A percentile compares a stretch with the other conserved stretches of the same genome.
Conservation (phyloP, 2,888 invertebrate genomes). For the Parnassius orleans region DNA sequence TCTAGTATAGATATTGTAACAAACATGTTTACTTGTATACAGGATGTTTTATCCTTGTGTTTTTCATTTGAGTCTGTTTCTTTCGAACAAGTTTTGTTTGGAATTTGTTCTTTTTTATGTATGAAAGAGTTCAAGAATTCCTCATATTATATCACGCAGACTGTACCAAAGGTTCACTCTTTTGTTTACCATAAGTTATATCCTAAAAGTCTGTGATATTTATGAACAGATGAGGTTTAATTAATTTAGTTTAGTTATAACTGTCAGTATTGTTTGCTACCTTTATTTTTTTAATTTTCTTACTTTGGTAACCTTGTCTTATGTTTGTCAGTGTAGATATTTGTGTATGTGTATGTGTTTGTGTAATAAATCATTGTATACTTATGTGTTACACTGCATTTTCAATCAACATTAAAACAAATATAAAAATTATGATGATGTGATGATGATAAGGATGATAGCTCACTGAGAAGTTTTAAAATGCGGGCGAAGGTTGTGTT, state of each 20-base stretch:
- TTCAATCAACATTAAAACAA: no score
- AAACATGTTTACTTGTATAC: conserved; percentile 8
- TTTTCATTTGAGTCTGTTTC: conserved; percentile 22
- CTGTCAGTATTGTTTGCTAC: conserved; percentile 23
- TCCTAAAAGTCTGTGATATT: conserved; percentile 23
- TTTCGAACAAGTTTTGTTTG: conserved; percentile 21
- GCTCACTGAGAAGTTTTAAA: no score
- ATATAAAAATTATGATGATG: no score
- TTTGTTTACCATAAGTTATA: conserved; percentile 7
- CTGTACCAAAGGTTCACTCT: conserved; percentile 6
- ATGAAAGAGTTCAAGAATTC: conserved; percentile 28
- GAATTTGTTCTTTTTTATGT: conserved; percentile 26
- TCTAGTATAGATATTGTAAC: background rate
- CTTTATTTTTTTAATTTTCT: conserved; percentile 17
- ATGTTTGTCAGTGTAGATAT: background rate
- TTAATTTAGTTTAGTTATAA: conserved; percentile 27
- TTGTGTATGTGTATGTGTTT: background rate
- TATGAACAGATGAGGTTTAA: conserved; percentile 25
- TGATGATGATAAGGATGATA: no score
- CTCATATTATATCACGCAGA: conserved; percentile 20
- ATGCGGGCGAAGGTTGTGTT: no score
- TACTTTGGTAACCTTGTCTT: conserved; percentile 25
- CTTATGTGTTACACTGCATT: background rate
- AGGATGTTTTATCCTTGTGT: conserved; percentile 21
- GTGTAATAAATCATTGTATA: background rate